These are phyloP conservation scores for Oxyura jamaicensis DNA, from an alignment of 2,113 vertebrate genomes.

Conservation along the genomic window DNA sequence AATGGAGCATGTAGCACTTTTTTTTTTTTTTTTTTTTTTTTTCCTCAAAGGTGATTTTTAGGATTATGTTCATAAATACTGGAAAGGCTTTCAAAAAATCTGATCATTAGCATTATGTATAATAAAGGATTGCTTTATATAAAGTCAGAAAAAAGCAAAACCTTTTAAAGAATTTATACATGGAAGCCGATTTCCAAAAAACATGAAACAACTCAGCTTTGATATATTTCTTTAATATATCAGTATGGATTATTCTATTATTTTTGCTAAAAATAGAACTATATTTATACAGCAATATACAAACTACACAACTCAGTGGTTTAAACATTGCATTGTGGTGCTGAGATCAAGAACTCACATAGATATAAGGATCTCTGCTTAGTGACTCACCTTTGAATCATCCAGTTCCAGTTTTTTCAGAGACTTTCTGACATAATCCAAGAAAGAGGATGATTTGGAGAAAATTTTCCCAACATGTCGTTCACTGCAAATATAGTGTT, in stretches of 20 bases:
- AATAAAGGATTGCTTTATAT: background rate
- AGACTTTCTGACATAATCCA: conserved; percentile 90
- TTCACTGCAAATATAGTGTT: conserved; percentile 80
- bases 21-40: background rate
- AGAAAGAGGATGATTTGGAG: conserved; percentile 89
- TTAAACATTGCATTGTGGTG: background rate
- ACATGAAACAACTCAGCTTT: background rate
- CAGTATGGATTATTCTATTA: background rate
- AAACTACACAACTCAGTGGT: background rate
- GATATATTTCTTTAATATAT: background rate
- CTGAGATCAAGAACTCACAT: background rate
- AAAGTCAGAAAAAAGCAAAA: background rate
- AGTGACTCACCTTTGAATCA: conserved; percentile 83
- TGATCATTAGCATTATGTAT: background rate
- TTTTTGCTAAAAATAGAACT: background rate
- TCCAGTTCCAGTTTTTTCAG: conserved; percentile 89
- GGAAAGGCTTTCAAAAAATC: background rate
- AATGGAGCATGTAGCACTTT: background rate
- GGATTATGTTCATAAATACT: background rate
- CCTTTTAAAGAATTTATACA: background rate
- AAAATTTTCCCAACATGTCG: conserved; percentile 91
- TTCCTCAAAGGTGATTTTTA: background rate
- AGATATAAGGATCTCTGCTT: background rate
- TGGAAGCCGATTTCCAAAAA: background rate
- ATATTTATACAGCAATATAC: background rate